Percentiles rank a stretch among this genome's conserved stretches.
Conservation (phyloP, 2,797 vertebrate species). For the Thunnus albacares region DNA sequence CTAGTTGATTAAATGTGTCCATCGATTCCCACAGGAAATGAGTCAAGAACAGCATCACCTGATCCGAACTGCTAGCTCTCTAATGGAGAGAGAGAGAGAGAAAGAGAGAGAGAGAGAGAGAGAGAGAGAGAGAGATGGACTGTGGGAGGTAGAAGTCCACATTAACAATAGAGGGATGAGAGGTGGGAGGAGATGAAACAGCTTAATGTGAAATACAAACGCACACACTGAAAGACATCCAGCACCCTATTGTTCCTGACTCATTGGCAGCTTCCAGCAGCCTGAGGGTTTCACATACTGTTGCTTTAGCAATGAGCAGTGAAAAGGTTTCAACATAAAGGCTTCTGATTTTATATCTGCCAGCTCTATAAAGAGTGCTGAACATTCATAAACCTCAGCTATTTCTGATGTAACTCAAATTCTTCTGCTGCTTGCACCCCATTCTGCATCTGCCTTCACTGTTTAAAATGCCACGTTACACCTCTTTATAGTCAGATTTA, state of each 20-base stretch:
- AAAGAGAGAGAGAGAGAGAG: slow-evolving; percentile 41
- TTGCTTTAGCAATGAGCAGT: slow-evolving; percentile 37
- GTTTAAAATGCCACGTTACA: slow-evolving; percentile 2
- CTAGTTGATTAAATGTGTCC: slow-evolving; percentile 72
- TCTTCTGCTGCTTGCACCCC: neutral
- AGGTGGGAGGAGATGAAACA: slow-evolving; percentile 60
- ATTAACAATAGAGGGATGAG: slow-evolving; percentile 57
- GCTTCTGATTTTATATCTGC: slow-evolving; percentile 22
- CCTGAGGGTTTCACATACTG: slow-evolving; percentile 49
- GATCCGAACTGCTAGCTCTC: slow-evolving; percentile 63
- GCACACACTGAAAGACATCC: slow-evolving; percentile 38
- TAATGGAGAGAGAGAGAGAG: slow-evolving; percentile 45
- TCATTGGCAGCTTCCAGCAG: slow-evolving; percentile 52
- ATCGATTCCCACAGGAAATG: slow-evolving; percentile 74
- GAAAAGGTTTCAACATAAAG: slow-evolving; percentile 44
- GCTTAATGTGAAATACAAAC: slow-evolving; percentile 61
- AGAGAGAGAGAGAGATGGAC: slow-evolving; percentile 39
- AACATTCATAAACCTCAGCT: slow-evolving; percentile 18
- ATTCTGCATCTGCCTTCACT: neutral
- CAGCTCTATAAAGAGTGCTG: slow-evolving; percentile 10
- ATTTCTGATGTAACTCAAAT: slow-evolving; percentile 13
- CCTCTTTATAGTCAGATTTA: slow-evolving; percentile 21
- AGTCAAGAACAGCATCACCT: slow-evolving; percentile 64
- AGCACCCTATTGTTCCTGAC: slow-evolving; percentile 52
- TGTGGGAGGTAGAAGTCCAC: slow-evolving; percentile 53